Conservation (phyloP, 2,888 invertebrate species). For the Odontothrips loti region DNA sequence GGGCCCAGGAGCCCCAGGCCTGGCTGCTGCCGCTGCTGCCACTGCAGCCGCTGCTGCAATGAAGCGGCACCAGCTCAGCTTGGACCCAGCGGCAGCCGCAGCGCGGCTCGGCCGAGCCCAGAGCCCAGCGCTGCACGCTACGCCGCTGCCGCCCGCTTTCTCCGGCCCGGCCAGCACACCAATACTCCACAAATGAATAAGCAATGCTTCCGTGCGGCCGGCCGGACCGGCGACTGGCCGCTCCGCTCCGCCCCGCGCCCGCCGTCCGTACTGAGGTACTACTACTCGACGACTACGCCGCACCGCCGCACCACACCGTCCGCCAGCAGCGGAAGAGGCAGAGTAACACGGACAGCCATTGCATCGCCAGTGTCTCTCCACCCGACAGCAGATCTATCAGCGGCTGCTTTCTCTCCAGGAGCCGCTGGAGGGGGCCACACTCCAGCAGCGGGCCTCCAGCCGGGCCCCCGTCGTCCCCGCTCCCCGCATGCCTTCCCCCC, state of each 20-base stretch:
- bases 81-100: not conserved
- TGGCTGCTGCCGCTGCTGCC: not conserved
- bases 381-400: conserved; percentile 19
- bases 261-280: not conserved
- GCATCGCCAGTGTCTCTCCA: not conserved
- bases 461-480: not conserved
- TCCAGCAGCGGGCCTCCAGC: not conserved
- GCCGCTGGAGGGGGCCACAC: not conserved
- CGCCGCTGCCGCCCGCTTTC: not conserved
- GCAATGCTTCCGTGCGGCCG: conserved; percentile 8
- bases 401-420: conserved; percentile 10
- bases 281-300: too few relatives aligned
- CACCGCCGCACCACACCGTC: too few relatives aligned
- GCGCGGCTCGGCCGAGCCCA: not conserved
- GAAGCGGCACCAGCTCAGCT: not conserved
- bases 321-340: too few relatives aligned
- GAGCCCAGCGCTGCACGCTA: not conserved
- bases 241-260: not conserved
- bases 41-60: not conserved
- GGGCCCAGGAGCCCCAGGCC: not conserved
- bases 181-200: conserved; percentile 20
- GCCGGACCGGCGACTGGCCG: not conserved
- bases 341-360: too few relatives aligned
- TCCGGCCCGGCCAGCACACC: not conserved
- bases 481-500: not conserved